Evolutionary conservation across 2,888 invertebrate species (phyloP), one percentile per base, ranked within the genome.

Genomic region (Ormia ochracea): DNA sequence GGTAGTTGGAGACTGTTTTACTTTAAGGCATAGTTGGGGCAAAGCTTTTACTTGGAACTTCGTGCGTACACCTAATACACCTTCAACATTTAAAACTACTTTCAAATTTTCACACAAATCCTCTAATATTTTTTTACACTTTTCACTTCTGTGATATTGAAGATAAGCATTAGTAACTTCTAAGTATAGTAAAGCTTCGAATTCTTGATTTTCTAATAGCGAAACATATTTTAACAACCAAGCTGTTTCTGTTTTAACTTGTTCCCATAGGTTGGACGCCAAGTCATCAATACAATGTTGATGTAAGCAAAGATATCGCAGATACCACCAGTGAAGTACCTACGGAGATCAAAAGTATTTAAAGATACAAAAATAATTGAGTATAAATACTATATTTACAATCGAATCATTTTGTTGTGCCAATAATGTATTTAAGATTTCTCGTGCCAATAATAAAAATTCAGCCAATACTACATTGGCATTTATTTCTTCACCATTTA

Each of bases 31-130:
- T 14, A 99, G 91, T 87, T 98, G 99, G 0, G 99, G 93, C 54
- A 96, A 89, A 33, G 94, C 92, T 48, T 93, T 93, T 83, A 94
- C 92, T 88, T 99, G 99, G 87, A 93, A 97, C 85, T 94, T 94
- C 7, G 99, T 99, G 81, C 98, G 92, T 87, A 96, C 95, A 0
- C 98, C 98, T 82, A 98, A 90, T 36, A 94, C 43, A 93, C 94
- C 95, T 88, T 92, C 93, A 4, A 97, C 91, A 83, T 93, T 92
- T 45, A 96, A 90, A 50, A 92, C 91, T 45, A 98, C 88, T 4
- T 93, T 93, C 28, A 95, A 91, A 43, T 92, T 87, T 48, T 92
- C 90, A 82, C 92, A 91, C 0, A 95, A 94, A 52, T 90, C 90
- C 5, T 91, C 89, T 66, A 97, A 90, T 85, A 94, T 92, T 78